phyloP scores from a whole-genome alignment of 2,888 invertebrate species.

The Cenopis cana region DNA sequence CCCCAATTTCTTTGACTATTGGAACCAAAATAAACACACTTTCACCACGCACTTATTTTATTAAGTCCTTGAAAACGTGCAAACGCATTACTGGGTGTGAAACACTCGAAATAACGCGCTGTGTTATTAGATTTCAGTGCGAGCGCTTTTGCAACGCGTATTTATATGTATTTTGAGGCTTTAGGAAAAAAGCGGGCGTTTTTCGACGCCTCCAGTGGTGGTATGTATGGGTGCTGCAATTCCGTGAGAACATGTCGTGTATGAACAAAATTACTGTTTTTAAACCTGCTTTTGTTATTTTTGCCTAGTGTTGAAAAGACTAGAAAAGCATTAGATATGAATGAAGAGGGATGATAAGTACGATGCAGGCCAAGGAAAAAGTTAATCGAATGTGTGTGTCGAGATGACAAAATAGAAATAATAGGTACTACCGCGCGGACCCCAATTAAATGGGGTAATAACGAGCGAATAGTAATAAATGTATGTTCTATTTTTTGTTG shows the following conservation, averaged over 20 bases:
- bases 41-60: conserved; percentile 53
- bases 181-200: conserved; percentile 15
- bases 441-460: no score
- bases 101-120: conserved; percentile 34
- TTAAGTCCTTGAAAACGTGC: conserved; percentile 52
- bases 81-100: conserved; percentile 39
- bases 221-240: neutral
- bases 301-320: no score
- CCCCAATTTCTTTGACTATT: conserved; percentile 18
- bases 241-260: neutral
- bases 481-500: no score
- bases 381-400: no score
- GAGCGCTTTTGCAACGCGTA: conserved; percentile 24
- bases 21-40: conserved; percentile 32
- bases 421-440: no score
- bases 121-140: conserved; percentile 38
- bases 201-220: neutral
- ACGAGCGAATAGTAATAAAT: no score
- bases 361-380: no score
- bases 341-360: no score
- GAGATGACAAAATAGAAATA: no score
- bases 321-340: no score
- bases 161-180: conserved; percentile 20
- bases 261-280: neutral
- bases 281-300: neutral